Percentiles rank a stretch among this genome's conserved stretches.
These are phyloP conservation scores for Harmothoe impar DNA, from an alignment of 2,888 invertebrate species.

Conservation along the genomic window DNA sequence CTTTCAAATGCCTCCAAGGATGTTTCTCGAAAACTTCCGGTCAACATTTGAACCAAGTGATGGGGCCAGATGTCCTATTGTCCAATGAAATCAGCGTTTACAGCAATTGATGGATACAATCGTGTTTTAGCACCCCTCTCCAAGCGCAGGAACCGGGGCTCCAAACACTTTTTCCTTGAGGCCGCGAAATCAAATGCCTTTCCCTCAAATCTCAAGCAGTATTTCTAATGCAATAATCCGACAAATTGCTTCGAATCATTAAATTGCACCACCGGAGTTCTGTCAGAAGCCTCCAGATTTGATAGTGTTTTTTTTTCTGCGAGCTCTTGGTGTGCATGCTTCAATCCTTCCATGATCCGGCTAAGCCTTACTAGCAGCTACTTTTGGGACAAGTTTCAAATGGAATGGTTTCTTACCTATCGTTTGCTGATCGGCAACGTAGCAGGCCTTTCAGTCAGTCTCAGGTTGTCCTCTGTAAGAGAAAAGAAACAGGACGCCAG, in stretches of 20 bases:
- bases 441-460: neutral
- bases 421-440: neutral
- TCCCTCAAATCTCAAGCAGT: conserved; percentile 38
- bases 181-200: conserved; percentile 49
- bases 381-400: neutral
- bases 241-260: conserved; percentile 52
- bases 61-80: conserved; percentile 40
- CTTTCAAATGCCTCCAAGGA: neutral
- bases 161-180: neutral
- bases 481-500: neutral
- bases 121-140: conserved; percentile 47
- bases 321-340: neutral
- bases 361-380: conserved; percentile 1
- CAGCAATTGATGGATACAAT: conserved; percentile 28
- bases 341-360: conserved; percentile 15
- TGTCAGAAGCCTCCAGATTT: conserved; percentile 16
- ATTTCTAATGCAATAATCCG: conserved; percentile 61
- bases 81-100: conserved; percentile 27
- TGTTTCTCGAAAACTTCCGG: neutral
- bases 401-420: conserved; percentile 12
- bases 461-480: neutral
- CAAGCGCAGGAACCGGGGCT: neutral
- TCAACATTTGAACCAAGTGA: neutral
- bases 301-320: neutral
- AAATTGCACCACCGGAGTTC: conserved; percentile 41